A percentile compares a stretch with the other conserved stretches of the same genome.
phyloP scores from a whole-genome alignment of 2,113 vertebrate species.

The Quiscalus mexicanus region DNA sequence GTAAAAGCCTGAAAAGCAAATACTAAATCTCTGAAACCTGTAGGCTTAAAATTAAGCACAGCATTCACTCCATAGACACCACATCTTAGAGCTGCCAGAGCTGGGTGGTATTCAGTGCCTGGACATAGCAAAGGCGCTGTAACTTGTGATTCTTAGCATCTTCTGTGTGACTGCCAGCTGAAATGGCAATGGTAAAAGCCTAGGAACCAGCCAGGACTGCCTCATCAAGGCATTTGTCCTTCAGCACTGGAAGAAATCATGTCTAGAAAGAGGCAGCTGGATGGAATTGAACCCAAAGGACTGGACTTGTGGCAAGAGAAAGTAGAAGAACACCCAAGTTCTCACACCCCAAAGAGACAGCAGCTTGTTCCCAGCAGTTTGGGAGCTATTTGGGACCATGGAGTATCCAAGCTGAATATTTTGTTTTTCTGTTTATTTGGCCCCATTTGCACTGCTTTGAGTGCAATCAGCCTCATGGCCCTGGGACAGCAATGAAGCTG shows the following conservation, averaged over 20 bases:
- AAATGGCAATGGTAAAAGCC: background rate
- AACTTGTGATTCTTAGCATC: background rate
- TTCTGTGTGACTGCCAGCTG: background rate
- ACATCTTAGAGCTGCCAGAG: background rate
- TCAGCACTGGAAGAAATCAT: background rate
- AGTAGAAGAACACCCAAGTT: background rate
- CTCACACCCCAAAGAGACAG: background rate
- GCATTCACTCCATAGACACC: background rate
- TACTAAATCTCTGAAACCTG: background rate
- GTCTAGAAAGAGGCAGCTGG: background rate
- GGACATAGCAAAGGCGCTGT: background rate
- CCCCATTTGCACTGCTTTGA: background rate
- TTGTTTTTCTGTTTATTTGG: background rate
- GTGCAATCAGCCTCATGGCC: background rate
- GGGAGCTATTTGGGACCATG: background rate
- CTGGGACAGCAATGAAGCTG: background rate
- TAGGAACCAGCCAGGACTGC: background rate
- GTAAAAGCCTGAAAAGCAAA: slow-evolving; percentile 1
- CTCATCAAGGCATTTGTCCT: background rate
- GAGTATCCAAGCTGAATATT: background rate
- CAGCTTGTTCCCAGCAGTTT: background rate
- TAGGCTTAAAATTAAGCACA: background rate
- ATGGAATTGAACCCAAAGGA: background rate
- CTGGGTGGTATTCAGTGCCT: background rate
- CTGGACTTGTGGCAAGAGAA: background rate